A percentile compares a stretch with the other conserved stretches of the same genome.
These are phyloP conservation scores for Brienomyrus brachyistius DNA, from an alignment of 2,113 vertebrate species.

Conservation along the genomic window DNA sequence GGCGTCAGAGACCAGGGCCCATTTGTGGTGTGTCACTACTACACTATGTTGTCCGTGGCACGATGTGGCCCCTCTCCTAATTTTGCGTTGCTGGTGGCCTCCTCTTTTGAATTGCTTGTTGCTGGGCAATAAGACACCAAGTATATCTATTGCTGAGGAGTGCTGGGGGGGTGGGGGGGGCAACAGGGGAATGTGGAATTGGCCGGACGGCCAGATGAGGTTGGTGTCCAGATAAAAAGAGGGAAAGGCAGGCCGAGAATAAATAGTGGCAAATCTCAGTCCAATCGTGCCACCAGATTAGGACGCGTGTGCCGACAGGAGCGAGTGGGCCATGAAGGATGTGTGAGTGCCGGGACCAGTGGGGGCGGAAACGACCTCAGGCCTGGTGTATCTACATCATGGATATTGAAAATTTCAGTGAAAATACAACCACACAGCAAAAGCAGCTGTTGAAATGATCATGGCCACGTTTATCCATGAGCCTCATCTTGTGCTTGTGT, in stretches of 20 bases:
- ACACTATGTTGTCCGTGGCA: neutral
- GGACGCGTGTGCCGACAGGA: neutral
- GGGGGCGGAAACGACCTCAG: neutral
- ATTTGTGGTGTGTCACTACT: neutral
- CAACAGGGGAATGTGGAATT: neutral
- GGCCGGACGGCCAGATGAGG: neutral
- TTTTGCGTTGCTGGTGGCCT: neutral
- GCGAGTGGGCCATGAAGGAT: neutral
- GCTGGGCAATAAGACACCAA: slow-evolving; percentile 1
- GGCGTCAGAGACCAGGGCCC: neutral
- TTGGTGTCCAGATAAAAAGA: neutral
- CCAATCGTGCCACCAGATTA: neutral
- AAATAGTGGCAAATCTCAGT: neutral
- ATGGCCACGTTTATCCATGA: neutral
- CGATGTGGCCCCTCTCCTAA: neutral
- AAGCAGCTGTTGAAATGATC: neutral
- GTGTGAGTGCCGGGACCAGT: neutral
- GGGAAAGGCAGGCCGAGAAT: slow-evolving; percentile 3
- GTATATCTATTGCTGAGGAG: neutral
- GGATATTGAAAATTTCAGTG: neutral
- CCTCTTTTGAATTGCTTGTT: slow-evolving; percentile 2
- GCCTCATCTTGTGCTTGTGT: neutral
- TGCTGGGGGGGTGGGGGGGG: neutral
- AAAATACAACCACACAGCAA: neutral
- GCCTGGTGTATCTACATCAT: neutral